Evolutionary conservation across 2,797 vertebrate genomes (phyloP), one percentile per base, ranked within the genome.

Genomic region (Sardinella longiceps): DNA sequence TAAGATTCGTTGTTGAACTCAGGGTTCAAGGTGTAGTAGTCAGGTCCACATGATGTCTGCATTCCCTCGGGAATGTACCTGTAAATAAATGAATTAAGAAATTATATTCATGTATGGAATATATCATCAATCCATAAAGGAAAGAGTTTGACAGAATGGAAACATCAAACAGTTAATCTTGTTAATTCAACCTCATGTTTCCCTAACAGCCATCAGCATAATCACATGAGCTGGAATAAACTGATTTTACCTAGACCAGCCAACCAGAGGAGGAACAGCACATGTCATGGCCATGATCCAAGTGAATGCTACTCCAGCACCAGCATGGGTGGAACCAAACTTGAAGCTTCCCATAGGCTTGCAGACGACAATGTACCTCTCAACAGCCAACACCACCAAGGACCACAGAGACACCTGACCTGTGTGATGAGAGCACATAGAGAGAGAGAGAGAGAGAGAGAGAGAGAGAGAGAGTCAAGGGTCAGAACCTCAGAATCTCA

Each of bases 341-440:
- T 94, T 95, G 89, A 96, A 96, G 88, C 96, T 96, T 51, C 95
- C 95, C 95, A 96, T 96, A 82, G 95, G 95, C 88, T 96, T 97
- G 93, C 96, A 97, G 85, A 96, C 93, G 0, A 96, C 94, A 3
- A 96, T 95, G 85, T 95, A 92, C 85, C 95, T 90, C 85, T 95
- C 94, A 80, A 95, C 66, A 85, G 94, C 95, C 88, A 95, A 87
- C 5, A 95, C 94, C 0, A 95, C 93, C 50, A 94, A 88, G 58
- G 93, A 95, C 93, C 93, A 94, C 37, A 94, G 90, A 39, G 92
- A 3, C 18, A 94, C 90, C 82, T 94, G 86, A 86, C 92, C 93
- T 94, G 85, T 15, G 77, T n/a, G 0, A 23, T 15, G n/a, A n/a
- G n/a, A n/a, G n/a, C n/a, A n/a, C n/a, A n/a, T n/a, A n/a, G n/a